These are phyloP conservation scores for Halcyon senegalensis DNA, from an alignment of 2,113 vertebrate genomes.

Conservation along the genomic window DNA sequence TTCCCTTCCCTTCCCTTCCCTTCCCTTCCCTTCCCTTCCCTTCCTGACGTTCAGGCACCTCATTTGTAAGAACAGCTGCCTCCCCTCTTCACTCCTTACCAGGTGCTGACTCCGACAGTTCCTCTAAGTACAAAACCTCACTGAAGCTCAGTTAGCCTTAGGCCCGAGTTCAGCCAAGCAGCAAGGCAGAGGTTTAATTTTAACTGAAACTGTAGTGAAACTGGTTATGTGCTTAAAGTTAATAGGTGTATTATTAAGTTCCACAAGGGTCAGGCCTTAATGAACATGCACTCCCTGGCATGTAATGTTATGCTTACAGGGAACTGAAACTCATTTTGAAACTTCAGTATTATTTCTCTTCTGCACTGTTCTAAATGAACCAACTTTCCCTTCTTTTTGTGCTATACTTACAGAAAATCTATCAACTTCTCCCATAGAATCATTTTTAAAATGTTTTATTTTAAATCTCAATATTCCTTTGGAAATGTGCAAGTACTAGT, in stretches of 20 bases:
- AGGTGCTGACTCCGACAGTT: rapidly evolving
- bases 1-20: too few species aligned
- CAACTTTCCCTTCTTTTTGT: not conserved
- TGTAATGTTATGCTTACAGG: not conserved
- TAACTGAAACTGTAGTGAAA: not conserved
- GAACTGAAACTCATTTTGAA: not conserved
- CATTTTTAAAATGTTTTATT: not conserved
- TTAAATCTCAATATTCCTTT: not conserved
- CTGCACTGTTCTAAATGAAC: not conserved
- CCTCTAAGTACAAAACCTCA: not conserved
- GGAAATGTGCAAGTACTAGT: not conserved
- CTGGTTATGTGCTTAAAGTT: not conserved
- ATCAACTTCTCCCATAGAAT: not conserved
- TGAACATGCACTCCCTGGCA: not conserved
- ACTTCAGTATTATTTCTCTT: not conserved
- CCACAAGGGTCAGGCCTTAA: not conserved
- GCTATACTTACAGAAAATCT: not conserved
- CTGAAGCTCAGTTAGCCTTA: not conserved
- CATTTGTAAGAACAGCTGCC: rapidly evolving
- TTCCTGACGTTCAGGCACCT: not conserved
- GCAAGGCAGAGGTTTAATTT: not conserved
- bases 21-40: not conserved
- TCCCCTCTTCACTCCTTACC: rapidly evolving
- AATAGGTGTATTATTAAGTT: slow-evolving; percentile 42
- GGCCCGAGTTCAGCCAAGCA: not conserved